Evolutionary conservation across 2,888 invertebrate genomes (phyloP), one percentile per base, ranked within the genome.

Genomic region (Clitarchus hookeri): DNA sequence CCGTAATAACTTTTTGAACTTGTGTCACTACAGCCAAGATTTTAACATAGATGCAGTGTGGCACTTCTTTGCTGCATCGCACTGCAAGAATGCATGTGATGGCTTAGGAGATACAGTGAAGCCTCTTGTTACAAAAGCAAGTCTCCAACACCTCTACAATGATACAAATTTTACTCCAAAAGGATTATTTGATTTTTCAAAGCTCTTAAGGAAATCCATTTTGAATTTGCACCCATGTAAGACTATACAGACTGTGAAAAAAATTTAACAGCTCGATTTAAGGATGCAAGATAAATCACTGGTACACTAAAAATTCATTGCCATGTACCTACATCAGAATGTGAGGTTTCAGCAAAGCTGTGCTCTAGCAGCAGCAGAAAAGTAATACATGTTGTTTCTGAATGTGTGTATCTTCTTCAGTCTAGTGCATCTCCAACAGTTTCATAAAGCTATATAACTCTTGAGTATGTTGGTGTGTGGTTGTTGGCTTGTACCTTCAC

Each of bases 41-140:
- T 78, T 78, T 78, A 78, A 78, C 78, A 78, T 78, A 78, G 4
- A 26, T 78, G 78, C 78, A 78, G 78, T 6, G 78, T 78, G 78
- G 26, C n/a, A 13, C 19, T 78, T 78, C 78, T 78, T 78, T 78
- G 78, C 4, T 9, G 8, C 78, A 78, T 78, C 11, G 0, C 78
- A 78, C 19, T 11, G 78, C 78, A 78, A 78, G n/a, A 25, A 9
- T 78, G 78, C 19, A 78, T 78, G 78, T 23, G 78, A 78, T 78
- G 78, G 78, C 78, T 78, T 78, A 78, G 78, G 78, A 78, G 78
- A 9, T 78, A 78, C 8, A 48, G 16, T 48, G 48, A 48, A 48
- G 48, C 48, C 4, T 2, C 48, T 48, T 48, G 48, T 9, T 78
- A 13, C 78, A 13, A 78, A 78, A 3, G 78, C 78, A 78, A 78